Evolutionary conservation across 1,140 invertebrate species (phyloP), one percentile per base, ranked within the genome.

Genomic region (Ctenoplectra terminalis): DNA sequence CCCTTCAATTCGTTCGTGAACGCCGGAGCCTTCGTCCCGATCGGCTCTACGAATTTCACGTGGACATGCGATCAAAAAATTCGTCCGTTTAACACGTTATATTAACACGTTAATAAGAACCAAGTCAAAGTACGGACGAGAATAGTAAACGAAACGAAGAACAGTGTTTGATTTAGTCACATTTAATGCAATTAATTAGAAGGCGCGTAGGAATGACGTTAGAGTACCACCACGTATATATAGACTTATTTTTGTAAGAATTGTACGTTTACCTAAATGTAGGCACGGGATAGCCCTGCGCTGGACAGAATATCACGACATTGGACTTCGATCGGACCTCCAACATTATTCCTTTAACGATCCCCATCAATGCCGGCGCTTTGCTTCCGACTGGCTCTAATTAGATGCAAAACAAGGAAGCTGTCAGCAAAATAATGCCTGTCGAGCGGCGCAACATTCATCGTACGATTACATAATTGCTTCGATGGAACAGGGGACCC

Each of bases 1-100:
- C 91, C 92, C 83, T 92, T 94, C 83, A 92, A 86, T 43, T 94
- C 94, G 66, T 89, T 87, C n/a, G 81, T 95, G 84, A 96, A 94
- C 94, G 95, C 96, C 82, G 96, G 96, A 83, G 95, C 94, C 87
- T 96, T 95, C 83, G 95, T 96, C 90, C 96, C 95, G 90, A 96
- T 94, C 63, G 96, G 96, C 91, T 96, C 96, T 96, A 91, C 72
- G 43, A 50, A 76, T 70, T 81, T 73, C 69, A 81, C 81, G 56
- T 56, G 50, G 11, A 29, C 84, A 76, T 80, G 75, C 85, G 48
- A 31, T 54, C 58, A 37, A 34, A 23, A 46, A 23, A 60, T 17
- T 20, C 50, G 31, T n/a, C 48, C n/a, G 15, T 26, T 40, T 34
- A 15, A 31, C 23, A 5, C 1, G n/a, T 67, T 20, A 9, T 9